Evolutionary conservation across 35 echinoderm and acorn worm genomes (phyloP).

Genomic region (Apostichopus parvimensis): DNA sequence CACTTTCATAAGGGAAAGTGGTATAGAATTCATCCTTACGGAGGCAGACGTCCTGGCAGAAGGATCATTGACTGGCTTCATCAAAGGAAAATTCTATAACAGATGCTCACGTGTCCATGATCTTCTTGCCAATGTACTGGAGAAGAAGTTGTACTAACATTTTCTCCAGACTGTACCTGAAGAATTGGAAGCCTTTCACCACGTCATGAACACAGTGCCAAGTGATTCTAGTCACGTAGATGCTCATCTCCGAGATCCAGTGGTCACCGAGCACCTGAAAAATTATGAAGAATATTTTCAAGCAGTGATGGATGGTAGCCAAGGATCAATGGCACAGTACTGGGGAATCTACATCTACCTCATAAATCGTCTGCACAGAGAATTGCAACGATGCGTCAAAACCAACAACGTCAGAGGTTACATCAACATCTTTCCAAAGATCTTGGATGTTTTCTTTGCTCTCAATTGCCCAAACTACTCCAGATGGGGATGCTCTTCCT

Average conservation of each 20-base stretch:
- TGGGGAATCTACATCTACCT: constrained; percentile 47
- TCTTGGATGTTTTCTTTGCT: constrained; percentile 46
- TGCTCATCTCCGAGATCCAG: neutral
- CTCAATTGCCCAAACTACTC: constrained; percentile 41
- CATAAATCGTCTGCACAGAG: constrained; percentile 43
- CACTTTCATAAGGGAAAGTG: constrained; percentile 68
- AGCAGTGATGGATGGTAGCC: constrained; percentile 1
- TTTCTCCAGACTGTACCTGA: constrained; percentile 31
- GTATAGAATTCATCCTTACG: constrained; percentile 69
- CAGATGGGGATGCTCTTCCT: constrained; percentile 50
- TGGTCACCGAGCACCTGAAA: neutral
- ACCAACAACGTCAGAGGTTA: constrained; percentile 40
- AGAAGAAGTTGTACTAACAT: constrained; percentile 56
- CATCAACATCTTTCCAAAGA: constrained; percentile 21
- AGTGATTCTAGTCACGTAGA: neutral
- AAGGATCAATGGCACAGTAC: constrained; percentile 28
- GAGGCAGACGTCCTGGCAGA: constrained; percentile 79
- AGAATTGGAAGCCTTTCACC: constrained; percentile 46
- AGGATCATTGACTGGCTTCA: constrained; percentile 68
- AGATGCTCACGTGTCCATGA: constrained; percentile 75
- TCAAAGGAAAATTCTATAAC: constrained; percentile 89
- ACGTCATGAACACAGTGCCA: constrained; percentile 57
- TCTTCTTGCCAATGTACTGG: constrained; percentile 70
- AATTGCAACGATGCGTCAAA: constrained; percentile 39
- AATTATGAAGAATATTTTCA: constrained; percentile 43